Base-by-base conservation (phyloP, 2,113 vertebrate species). In the Pao palembangensis region DNA sequence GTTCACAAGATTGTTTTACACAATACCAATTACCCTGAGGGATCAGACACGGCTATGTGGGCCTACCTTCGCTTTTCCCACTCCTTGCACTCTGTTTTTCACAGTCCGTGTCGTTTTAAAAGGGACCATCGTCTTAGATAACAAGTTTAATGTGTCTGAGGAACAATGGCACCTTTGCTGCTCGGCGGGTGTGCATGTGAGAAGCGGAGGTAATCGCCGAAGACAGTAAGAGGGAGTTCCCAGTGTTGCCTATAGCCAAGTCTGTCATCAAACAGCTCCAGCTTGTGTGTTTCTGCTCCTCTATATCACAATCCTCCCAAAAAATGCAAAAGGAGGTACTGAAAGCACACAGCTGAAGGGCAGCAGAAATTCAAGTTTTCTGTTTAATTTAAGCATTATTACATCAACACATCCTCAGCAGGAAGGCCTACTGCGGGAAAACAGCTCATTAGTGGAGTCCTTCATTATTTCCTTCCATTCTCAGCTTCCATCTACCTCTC, bases 1-100 rank as follows among this genome's bases (percentile, higher is more conserved):
- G 83, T 81, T 71, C 63, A 67, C 21, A 53, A 68, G 80, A 73
- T 87, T 85, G 67, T 70, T 54, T 88, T 87, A 85, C 88, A 88
- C 83, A 84, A 85, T 83, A 71, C 42, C 55, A 72, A 79, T 72
- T 70, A 66, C 66, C 88, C 78, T 58, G 70, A 75, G 71, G 86
- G 82, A 74, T 79, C 80, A 61, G 57, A 66, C 80, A 67, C 61
- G 55, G 68, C 80, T 85, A 81, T 81, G 69, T 82, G 58, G 67
- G 54, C 54, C 44, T 79, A 71, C 61, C 52, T n/a, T 69, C 68
- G 70, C 59, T 64, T 63, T 69, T 58, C 67, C 55, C 73, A 55
- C 63, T 79, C 76, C 71, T 62, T 76, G 53, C 53, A 20, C 63
- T 76, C 55, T 49, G 59, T 83, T 78, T 64, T 80, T 55, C 53